Conservation (phyloP, 2,888 invertebrate genomes). For the Drosophila pullipes region DNA sequence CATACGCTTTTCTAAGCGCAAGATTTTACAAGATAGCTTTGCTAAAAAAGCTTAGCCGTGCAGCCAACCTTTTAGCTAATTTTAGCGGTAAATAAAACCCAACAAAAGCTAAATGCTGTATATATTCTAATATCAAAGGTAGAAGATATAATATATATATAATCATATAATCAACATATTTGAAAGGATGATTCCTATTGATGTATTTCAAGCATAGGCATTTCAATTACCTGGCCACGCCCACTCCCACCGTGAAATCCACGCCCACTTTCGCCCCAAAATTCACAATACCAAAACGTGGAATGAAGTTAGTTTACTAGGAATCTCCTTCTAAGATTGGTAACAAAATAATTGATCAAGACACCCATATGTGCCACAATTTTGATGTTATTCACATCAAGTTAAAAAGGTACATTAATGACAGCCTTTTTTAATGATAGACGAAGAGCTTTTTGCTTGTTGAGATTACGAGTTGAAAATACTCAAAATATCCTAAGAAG, state of each 20-base stretch:
- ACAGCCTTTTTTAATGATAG: not conserved
- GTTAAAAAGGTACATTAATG: not conserved
- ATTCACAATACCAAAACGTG: not conserved
- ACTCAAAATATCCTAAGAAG: not conserved
- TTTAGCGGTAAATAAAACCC: not conserved
- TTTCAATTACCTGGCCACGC: not conserved
- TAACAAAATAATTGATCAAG: not conserved
- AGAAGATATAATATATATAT: too few species aligned
- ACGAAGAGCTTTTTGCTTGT: not conserved
- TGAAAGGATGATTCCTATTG: too few species aligned
- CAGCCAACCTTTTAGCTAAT: not conserved
- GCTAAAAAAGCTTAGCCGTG: not conserved
- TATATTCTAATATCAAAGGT: not conserved
- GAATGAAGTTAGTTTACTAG: not conserved
- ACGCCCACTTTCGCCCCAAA: not conserved
- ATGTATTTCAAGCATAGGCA: not conserved
- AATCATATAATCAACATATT: too few species aligned
- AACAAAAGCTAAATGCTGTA: not conserved
- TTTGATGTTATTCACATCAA: not conserved
- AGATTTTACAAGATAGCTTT: constrained; percentile 2
- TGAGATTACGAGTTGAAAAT: not conserved
- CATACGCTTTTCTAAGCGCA: not conserved
- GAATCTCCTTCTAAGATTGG: not conserved
- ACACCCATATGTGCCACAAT: not conserved
- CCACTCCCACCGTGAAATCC: not conserved